phyloP scores from a whole-genome alignment of 2,113 vertebrate species.

The Buteo buteo region DNA sequence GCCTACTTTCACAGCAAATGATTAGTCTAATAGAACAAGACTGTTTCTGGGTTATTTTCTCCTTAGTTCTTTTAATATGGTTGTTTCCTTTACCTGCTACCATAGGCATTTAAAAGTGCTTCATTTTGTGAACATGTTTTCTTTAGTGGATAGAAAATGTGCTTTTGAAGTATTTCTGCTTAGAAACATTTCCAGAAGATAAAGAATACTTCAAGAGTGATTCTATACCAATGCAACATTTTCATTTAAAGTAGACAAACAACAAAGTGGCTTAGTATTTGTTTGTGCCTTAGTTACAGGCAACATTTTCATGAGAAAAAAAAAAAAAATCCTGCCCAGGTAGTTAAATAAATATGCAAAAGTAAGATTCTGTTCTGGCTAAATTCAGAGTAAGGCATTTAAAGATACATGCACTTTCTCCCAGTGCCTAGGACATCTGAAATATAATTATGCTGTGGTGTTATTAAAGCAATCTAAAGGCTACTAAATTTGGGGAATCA shows the following conservation, averaged over 20 bases:
- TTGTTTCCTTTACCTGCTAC: neutral
- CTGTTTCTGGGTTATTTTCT: neutral
- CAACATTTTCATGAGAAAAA: neutral
- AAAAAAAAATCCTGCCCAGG: neutral
- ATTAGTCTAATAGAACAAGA: neutral
- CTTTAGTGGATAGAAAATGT: neutral
- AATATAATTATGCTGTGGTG: conserved; percentile 8
- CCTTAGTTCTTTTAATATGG: neutral
- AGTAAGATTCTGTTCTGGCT: conserved; percentile 11
- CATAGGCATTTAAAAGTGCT: neutral
- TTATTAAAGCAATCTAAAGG: neutral
- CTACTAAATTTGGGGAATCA: neutral
- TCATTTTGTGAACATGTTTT: neutral
- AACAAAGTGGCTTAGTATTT: neutral
- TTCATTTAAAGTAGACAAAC: conserved; percentile 28
- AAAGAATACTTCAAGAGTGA: conserved; percentile 37
- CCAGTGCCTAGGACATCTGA: conserved; percentile 9
- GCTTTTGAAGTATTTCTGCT: conserved; percentile 28
- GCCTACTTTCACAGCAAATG: neutral
- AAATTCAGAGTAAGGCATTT: conserved; percentile 53
- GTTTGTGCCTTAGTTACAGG: neutral
- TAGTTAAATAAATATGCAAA: conserved; percentile 33
- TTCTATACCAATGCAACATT: neutral
- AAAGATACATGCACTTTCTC: conserved; percentile 41
- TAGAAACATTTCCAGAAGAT: conserved; percentile 54